Conservation (phyloP, 2,113 vertebrate genomes). For the Spilogale gracilis region DNA sequence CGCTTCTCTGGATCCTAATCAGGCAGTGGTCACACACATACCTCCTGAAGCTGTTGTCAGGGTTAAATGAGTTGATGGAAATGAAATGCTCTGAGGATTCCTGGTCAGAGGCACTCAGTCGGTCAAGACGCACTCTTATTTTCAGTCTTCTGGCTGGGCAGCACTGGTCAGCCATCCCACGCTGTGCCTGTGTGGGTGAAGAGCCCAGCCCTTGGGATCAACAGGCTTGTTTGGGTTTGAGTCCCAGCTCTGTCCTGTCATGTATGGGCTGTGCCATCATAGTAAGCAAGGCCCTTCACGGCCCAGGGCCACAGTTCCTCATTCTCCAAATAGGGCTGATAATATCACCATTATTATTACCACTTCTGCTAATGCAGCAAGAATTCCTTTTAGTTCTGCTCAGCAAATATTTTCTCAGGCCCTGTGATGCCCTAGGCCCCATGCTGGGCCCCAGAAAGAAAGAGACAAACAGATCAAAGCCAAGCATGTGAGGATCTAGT, state of each 20-base stretch:
- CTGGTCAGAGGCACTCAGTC: neutral
- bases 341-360: neutral
- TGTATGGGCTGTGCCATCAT: neutral
- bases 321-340: conserved; percentile 47
- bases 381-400: conserved; percentile 38
- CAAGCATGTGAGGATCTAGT: neutral
- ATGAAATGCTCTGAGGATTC: neutral
- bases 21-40: neutral
- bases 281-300: neutral
- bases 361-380: neutral
- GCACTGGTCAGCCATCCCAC: fast-evolving
- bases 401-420: neutral
- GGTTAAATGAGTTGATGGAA: neutral
- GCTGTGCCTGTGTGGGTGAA: fast-evolving
- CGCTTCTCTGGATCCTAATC: neutral
- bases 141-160: neutral
- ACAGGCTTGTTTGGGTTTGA: neutral
- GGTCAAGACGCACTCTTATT: fast-evolving
- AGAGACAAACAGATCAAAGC: neutral
- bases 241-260: neutral
- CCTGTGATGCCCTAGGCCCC: neutral
- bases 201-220: neutral
- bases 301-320: conserved; percentile 11
- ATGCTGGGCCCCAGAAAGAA: neutral
- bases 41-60: neutral